Percentiles rank a stretch among this genome's conserved stretches.
phyloP scores from a whole-genome alignment of 2,113 vertebrate genomes.

The Xiphophorus maculatus region DNA sequence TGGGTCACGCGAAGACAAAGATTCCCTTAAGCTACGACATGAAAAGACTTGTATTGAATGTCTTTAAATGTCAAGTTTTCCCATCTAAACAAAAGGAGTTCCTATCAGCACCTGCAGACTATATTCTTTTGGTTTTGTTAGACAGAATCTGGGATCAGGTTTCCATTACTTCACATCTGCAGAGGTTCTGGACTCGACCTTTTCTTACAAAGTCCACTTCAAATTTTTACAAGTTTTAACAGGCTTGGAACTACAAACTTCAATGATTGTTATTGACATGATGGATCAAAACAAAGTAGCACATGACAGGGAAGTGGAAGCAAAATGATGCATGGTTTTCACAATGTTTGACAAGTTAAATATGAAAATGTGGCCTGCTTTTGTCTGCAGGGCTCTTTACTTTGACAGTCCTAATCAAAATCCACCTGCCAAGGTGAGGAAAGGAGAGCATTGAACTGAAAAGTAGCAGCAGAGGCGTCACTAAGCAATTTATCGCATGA shows the following conservation, averaged over 20 bases:
- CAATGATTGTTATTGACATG: neutral
- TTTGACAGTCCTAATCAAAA: neutral
- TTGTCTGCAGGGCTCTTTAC: neutral
- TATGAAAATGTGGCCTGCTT: neutral
- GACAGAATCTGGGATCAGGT: no score
- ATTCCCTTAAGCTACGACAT: neutral
- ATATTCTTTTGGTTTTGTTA: neutral
- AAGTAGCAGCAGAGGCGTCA: no score
- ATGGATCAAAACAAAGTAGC: neutral
- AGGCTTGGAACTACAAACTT: neutral
- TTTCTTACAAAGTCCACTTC: neutral
- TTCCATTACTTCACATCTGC: neutral
- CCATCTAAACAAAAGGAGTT: neutral
- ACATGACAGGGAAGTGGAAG: neutral
- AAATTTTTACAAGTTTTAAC: no score
- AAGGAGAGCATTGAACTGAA: neutral
- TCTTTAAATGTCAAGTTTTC: neutral
- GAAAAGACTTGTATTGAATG: constrained; percentile 1
- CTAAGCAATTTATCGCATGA: no score
- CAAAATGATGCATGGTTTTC: neutral
- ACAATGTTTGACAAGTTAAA: neutral
- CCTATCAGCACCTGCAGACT: neutral
- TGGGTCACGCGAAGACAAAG: neutral
- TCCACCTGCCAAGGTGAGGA: neutral
- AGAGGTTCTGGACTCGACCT: neutral